phyloP scores from a whole-genome alignment of 2,888 invertebrate genomes.

The Linnaemya vulpina region DNA sequence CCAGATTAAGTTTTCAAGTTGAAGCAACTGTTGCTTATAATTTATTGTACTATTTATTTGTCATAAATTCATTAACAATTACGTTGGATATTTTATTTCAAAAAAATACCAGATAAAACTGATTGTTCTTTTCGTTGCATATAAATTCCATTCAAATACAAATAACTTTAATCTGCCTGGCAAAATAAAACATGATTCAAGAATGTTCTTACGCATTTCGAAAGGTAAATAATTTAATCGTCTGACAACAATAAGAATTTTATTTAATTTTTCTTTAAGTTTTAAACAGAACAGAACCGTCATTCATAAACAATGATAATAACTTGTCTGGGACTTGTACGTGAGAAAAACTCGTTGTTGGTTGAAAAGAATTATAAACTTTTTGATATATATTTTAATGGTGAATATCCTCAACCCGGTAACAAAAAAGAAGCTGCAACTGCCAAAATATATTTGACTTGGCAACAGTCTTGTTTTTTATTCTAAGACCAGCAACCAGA shows the following conservation, averaged over 20 bases:
- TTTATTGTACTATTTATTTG: conserved; percentile 63
- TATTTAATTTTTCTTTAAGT: neutral
- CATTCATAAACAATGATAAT: neutral
- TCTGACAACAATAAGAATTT: neutral
- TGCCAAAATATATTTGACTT: too few relatives aligned
- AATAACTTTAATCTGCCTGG: conserved; percentile 14
- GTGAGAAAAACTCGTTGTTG: too few relatives aligned
- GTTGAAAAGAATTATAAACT: too few relatives aligned
- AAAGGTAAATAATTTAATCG: conserved; percentile 22
- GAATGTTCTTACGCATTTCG: conserved; percentile 14
- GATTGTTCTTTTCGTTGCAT: conserved; percentile 51
- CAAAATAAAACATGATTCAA: neutral
- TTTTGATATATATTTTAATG: too few relatives aligned
- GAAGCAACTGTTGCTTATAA: conserved; percentile 21
- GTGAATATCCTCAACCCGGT: too few relatives aligned
- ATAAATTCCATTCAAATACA: conserved; percentile 11
- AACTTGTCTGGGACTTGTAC: too few relatives aligned
- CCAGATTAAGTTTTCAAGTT: conserved; percentile 23
- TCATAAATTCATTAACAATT: conserved; percentile 59
- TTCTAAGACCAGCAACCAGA: too few relatives aligned
- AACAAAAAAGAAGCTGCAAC: too few relatives aligned
- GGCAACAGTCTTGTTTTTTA: too few relatives aligned
- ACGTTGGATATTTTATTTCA: conserved; percentile 1
- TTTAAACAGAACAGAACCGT: too few relatives aligned
- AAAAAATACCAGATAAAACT: conserved; percentile 47